These are phyloP conservation scores for Mobula birostris DNA, from an alignment of 2,113 vertebrate genomes.

Conservation along the genomic window DNA sequence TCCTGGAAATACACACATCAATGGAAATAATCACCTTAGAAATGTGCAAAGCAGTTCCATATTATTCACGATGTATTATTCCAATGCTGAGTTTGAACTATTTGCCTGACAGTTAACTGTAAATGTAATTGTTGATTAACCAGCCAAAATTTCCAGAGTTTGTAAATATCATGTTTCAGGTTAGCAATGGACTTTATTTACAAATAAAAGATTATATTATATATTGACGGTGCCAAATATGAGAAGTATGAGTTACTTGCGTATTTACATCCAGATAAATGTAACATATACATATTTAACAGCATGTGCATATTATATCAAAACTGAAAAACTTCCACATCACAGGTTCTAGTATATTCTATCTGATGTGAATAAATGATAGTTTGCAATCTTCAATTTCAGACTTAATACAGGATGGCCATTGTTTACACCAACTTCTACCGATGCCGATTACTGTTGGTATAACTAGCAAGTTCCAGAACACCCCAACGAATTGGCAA, in stretches of 20 bases:
- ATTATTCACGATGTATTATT: neutral
- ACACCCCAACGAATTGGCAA: neutral
- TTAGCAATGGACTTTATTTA: neutral
- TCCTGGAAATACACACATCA: neutral
- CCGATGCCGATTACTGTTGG: neutral
- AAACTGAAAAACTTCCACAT: neutral
- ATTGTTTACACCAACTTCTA: neutral
- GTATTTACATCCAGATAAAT: neutral
- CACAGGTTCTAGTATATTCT: neutral
- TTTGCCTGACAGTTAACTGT: neutral
- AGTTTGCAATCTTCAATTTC: neutral
- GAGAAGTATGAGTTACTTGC: neutral
- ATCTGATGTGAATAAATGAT: neutral
- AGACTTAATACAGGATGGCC: neutral
- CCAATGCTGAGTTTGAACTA: neutral
- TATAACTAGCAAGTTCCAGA: neutral
- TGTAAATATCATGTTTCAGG: neutral
- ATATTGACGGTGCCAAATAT: no score
- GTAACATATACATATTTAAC: no score
- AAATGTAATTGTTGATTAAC: neutral
- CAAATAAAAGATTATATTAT: neutral
- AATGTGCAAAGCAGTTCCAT: no score
- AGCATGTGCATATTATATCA: neutral
- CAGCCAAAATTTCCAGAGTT: neutral
- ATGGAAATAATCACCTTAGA: neutral